Base-by-base conservation (phyloP, 2,888 invertebrate species). In the Lacanobia wlatinum region DNA sequence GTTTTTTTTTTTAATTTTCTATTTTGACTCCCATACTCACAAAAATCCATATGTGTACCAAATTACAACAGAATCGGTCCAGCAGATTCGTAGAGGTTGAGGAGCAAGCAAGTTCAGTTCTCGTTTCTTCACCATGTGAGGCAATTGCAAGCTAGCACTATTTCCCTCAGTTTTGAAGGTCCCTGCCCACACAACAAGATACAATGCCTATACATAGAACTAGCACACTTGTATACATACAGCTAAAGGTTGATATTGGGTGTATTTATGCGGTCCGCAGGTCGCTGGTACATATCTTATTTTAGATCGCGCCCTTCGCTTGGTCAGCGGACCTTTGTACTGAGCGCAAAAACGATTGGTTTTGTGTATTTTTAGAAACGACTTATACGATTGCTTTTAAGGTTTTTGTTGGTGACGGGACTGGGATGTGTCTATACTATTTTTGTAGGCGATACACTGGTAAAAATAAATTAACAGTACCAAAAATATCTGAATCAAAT, bases 271-370 rank as follows among this genome's bases (percentile, higher is more conserved):
- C 83, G 73, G 70, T n/a, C 64, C 73, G 75, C 68, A 81, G 75
- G 78, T 81, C 78, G 40, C 70, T 56, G 52, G 68, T 78, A 78
- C 83, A 81, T 83, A 83, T 83, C 84, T 83, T 83, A 78, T 83
- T 78, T 81, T 78, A 76, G 81, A 78, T 81, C 84, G 80, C 69
- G 71, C 78, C 83, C 84, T 83, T 72, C 78, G 78, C 84, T 78
- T 72, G 76, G 83, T 83, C 83, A 83, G 84, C 83, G 87, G 80
- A 88, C 83, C 75, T 75, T 72, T 9, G 92, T 90, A 94, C 64
- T 12, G 92, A 74, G 55, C 34, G 88, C 90, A 94, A 76, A 91
- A 87, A 83, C 83, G 71, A 62, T 53, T 56, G 46, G 1, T 21
- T 28, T 21, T 48, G 9, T 55, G 2, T 55, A 52, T 59, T 66